Evolutionary conservation across 2,113 vertebrate genomes (phyloP).

Genomic region (Anser cygnoides): DNA sequence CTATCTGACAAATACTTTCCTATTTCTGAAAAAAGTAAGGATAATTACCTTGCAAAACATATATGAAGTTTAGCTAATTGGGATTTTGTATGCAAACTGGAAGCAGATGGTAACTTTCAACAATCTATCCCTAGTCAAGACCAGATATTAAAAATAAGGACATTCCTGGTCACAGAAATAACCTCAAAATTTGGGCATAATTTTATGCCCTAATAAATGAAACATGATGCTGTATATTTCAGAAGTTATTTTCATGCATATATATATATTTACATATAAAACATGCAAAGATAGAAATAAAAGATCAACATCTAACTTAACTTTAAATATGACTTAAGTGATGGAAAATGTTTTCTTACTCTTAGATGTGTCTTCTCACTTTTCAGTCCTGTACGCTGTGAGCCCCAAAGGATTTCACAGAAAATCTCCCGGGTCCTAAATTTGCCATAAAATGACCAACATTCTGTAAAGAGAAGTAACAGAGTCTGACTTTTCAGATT

Average conservation of each 20-base stretch:
- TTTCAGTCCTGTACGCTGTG: neutral
- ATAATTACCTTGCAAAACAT: conserved; percentile 74
- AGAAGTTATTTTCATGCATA: neutral
- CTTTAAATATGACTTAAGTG: neutral
- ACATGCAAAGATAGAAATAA: neutral
- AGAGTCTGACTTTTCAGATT: neutral
- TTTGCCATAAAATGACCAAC: neutral
- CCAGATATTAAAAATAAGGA: conserved; percentile 61
- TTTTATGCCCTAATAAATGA: neutral
- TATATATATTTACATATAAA: neutral
- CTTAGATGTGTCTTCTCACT: neutral
- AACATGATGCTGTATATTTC: neutral
- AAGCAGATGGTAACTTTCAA: conserved; percentile 85
- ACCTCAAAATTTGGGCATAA: neutral
- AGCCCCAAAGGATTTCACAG: neutral
- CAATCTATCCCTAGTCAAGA: conserved; percentile 77
- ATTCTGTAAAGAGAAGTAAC: neutral
- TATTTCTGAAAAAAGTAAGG: conserved; percentile 64
- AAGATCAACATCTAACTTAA: neutral
- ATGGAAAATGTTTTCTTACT: neutral
- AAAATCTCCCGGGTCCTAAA: neutral
- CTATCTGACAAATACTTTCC: conserved; percentile 71
- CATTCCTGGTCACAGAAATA: conserved; percentile 2
- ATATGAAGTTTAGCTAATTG: conserved; percentile 82
- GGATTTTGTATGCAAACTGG: conserved; percentile 80